phyloP scores from a whole-genome alignment of 1,140 invertebrate genomes.

The Aphelenchoides besseyi region DNA sequence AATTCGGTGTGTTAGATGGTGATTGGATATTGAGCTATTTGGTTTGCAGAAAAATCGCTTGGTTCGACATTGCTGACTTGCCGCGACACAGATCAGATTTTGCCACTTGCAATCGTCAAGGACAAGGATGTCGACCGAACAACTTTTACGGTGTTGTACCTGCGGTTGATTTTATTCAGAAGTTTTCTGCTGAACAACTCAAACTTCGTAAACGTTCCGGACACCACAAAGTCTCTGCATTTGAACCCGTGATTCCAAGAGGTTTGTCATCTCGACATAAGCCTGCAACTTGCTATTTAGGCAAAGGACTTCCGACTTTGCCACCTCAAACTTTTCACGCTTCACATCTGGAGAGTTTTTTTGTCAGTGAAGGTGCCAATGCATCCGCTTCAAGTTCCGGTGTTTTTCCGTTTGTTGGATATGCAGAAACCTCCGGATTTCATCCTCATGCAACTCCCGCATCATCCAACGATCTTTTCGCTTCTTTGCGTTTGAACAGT shows the following conservation, averaged over 20 bases:
- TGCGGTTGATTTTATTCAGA: constrained; percentile 39
- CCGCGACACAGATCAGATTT: constrained; percentile 33
- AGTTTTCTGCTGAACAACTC: constrained; percentile 31
- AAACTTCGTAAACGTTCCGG: constrained; percentile 9
- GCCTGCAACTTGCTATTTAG: not conserved
- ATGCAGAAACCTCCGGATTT: not conserved
- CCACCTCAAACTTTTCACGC: constrained; percentile 21
- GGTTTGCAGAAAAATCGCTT: constrained; percentile 43
- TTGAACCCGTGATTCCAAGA: constrained; percentile 40
- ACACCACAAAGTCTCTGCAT: constrained; percentile 37
- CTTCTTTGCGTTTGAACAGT: constrained; percentile 3
- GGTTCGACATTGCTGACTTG: constrained; percentile 38
- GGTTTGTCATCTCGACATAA: constrained; percentile 20
- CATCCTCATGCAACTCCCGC: not conserved
- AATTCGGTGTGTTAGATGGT: constrained; percentile 69
- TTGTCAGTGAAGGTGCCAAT: not conserved
- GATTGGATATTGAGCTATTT: not conserved
- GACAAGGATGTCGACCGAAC: constrained; percentile 24
- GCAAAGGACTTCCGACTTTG: not conserved
- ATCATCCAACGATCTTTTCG: constrained; percentile 7
- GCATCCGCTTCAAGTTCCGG: not conserved
- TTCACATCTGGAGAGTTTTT: constrained; percentile 22
- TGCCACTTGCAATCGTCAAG: constrained; percentile 31
- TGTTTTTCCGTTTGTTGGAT: not conserved
- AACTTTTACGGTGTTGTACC: constrained; percentile 46